These are phyloP conservation scores for Temnothorax nylanderi DNA, from an alignment of 1,140 invertebrate genomes.

Conservation along the genomic window DNA sequence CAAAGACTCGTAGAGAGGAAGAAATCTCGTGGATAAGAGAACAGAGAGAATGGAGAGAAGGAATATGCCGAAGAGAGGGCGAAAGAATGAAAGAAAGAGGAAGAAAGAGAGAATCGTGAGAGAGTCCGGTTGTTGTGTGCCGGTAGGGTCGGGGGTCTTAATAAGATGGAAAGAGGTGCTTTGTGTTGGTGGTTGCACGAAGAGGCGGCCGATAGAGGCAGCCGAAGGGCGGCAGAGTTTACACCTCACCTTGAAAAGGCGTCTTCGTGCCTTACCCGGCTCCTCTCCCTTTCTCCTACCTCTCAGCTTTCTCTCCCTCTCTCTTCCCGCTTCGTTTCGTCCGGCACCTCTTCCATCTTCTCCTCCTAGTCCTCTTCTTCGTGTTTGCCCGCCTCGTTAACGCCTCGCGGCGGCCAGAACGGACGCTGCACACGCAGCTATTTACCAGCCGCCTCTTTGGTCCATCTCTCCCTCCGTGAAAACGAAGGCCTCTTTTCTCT, in stretches of 20 bases:
- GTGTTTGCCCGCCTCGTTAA: slow-evolving; percentile 80
- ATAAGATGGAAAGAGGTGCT: slow-evolving; percentile 77
- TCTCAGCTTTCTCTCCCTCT: slow-evolving; percentile 12
- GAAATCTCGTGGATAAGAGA: neutral
- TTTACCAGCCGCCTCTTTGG: slow-evolving; percentile 72
- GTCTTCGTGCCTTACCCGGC: slow-evolving; percentile 70
- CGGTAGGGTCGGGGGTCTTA: slow-evolving; percentile 70
- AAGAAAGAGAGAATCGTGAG: slow-evolving; percentile 65
- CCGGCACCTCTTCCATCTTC: slow-evolving; percentile 69
- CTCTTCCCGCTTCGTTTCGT: slow-evolving; percentile 44
- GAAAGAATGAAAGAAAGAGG: neutral
- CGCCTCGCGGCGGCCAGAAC: slow-evolving; percentile 75
- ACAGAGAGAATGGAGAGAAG: neutral
- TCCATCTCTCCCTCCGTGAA: slow-evolving; percentile 54
- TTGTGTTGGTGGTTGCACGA: slow-evolving; percentile 66
- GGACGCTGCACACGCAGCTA: slow-evolving; percentile 74
- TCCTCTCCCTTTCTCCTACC: slow-evolving; percentile 60
- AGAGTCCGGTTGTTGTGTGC: slow-evolving; percentile 69
- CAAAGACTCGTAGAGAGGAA: slow-evolving; percentile 31
- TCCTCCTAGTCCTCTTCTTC: slow-evolving; percentile 73
- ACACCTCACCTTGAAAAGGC: slow-evolving; percentile 77
- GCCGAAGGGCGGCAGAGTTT: slow-evolving; percentile 75
- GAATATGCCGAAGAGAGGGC: neutral
- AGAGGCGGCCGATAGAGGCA: slow-evolving; percentile 72
- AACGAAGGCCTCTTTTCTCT: slow-evolving; percentile 54